Base-by-base conservation (phyloP, 1,140 invertebrate species). In the Archivesica marissinica region DNA sequence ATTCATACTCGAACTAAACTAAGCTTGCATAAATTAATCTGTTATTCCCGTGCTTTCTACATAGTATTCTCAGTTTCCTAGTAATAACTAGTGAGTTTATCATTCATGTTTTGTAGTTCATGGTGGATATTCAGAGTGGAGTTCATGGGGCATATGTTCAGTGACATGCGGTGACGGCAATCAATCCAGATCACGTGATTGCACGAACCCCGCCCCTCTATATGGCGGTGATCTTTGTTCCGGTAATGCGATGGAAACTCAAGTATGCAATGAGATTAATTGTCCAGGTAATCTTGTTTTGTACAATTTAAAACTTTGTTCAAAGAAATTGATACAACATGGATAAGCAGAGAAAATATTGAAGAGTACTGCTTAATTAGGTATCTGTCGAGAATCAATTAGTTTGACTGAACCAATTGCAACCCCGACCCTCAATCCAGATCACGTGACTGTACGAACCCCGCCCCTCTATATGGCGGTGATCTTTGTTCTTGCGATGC, bases 281-380 rank as follows among this genome's bases (percentile, higher is more conserved):
- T 72, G 68, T 72, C 68, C 68, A 0, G 50, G 89, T 89, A 47
- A 44, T 17, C 7, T 47, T 47, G 41, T 47, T 47, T 17, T 47
- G 41, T 9, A 17, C n/a, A n/a, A n/a, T n/a, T n/a, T n/a, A n/a
- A n/a, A n/a, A n/a, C n/a, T n/a, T n/a, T n/a, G n/a, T n/a, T n/a
- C n/a, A n/a, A n/a, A n/a, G n/a, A n/a, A n/a, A n/a, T n/a, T n/a
- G n/a, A n/a, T n/a, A n/a, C n/a, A n/a, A n/a, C n/a, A n/a, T n/a
- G n/a, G n/a, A n/a, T n/a, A n/a, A n/a, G n/a, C n/a, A n/a, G n/a
- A n/a, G n/a, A n/a, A n/a, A n/a, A n/a, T n/a, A n/a, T n/a, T n/a
- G n/a, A n/a, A n/a, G n/a, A n/a, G n/a, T n/a, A n/a, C n/a, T n/a
- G n/a, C n/a, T n/a, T n/a, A n/a, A n/a, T n/a, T n/a, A n/a, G n/a